Conservation (phyloP, 2,797 vertebrate genomes). For the Streptopelia turtur region DNA sequence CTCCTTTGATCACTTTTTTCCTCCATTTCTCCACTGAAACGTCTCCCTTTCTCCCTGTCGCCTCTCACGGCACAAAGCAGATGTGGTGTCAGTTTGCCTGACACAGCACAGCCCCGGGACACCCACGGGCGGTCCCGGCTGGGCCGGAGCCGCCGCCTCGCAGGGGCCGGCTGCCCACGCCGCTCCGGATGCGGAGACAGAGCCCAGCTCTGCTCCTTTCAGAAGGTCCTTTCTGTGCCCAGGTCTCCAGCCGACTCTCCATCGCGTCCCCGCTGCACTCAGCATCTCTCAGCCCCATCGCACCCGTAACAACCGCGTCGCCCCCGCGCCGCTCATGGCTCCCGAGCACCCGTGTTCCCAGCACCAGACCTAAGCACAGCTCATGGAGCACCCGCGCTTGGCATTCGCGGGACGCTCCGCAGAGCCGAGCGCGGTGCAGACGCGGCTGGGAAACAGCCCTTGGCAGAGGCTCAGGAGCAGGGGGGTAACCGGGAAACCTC, state of each 20-base stretch:
- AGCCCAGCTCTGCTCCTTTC: background rate
- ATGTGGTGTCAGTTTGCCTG: background rate
- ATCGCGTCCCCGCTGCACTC: accelerated
- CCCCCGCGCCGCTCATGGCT: background rate
- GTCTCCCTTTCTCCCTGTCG: background rate
- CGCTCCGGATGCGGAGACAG: too few relatives aligned
- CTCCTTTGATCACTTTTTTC: background rate
- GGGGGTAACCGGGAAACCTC: background rate
- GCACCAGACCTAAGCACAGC: background rate
- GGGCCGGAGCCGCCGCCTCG: background rate
- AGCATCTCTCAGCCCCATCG: background rate
- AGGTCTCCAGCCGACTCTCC: background rate
- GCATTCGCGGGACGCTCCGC: background rate
- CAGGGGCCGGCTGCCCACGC: too few relatives aligned
- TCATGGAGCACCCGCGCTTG: background rate
- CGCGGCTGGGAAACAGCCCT: background rate
- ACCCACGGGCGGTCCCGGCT: background rate
- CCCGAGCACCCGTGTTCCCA: background rate
- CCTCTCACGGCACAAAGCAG: background rate
- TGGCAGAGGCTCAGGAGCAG: background rate
- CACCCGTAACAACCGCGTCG: accelerated
- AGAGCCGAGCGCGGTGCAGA: background rate
- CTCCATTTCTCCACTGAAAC: background rate
- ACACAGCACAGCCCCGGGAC: accelerated
- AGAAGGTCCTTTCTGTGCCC: background rate